Percentiles rank a stretch among this genome's conserved stretches.
phyloP scores from a whole-genome alignment of 2,113 vertebrate genomes.

The Etheostoma spectabile region DNA sequence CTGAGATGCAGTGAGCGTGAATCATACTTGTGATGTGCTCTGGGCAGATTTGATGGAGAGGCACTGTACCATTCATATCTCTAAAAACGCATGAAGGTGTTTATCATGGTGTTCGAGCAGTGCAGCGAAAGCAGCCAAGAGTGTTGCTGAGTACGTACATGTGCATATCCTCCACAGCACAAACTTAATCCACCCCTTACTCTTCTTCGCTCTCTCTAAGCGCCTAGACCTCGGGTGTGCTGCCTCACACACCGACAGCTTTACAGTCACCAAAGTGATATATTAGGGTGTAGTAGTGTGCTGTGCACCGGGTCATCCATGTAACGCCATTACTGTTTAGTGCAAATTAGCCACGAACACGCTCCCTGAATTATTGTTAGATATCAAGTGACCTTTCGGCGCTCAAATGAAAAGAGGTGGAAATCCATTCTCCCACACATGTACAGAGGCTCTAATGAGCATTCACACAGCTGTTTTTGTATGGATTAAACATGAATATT shows the following conservation, averaged over 20 bases:
- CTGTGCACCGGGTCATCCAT: slow-evolving; percentile 48
- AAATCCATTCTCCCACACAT: slow-evolving; percentile 53
- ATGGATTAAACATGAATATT: slow-evolving; percentile 45
- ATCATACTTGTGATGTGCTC: slow-evolving; percentile 50
- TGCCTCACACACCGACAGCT: slow-evolving; percentile 31
- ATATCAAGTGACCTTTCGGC: slow-evolving; percentile 68
- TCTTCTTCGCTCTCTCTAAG: slow-evolving; percentile 10
- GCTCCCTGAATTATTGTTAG: slow-evolving; percentile 67
- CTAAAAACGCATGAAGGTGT: slow-evolving; percentile 55
- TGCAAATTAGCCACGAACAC: slow-evolving; percentile 75
- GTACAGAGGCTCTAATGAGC: slow-evolving; percentile 36
- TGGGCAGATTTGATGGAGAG: slow-evolving; percentile 69
- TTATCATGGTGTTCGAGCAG: slow-evolving; percentile 43
- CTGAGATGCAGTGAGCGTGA: slow-evolving; percentile 33
- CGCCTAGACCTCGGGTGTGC: background rate
- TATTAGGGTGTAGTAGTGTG: slow-evolving; percentile 30
- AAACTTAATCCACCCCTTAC: slow-evolving; percentile 64
- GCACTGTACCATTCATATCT: slow-evolving; percentile 68
- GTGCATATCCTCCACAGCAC: slow-evolving; percentile 54
- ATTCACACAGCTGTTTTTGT: slow-evolving; percentile 18
- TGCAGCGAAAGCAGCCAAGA: slow-evolving; percentile 31
- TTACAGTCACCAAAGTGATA: slow-evolving; percentile 45
- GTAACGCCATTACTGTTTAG: slow-evolving; percentile 70
- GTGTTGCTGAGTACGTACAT: slow-evolving; percentile 46
- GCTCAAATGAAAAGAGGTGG: slow-evolving; percentile 44